Base-by-base conservation (phyloP, 1,140 invertebrate species). In the Drosophila pandora region DNA sequence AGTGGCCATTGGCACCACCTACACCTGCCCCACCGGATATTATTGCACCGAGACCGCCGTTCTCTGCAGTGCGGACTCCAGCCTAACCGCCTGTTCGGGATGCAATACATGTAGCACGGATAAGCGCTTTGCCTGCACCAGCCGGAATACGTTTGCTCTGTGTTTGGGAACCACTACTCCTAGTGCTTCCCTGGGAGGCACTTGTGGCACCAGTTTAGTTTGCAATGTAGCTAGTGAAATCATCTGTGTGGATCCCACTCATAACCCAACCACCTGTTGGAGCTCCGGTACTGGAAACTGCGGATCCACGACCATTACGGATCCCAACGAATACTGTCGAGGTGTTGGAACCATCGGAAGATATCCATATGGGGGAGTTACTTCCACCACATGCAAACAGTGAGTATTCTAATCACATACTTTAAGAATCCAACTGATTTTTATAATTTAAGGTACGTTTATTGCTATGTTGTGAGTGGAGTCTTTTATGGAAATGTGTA, bases 301-400 rank as follows among this genome's bases (percentile, higher is more conserved):
- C 0, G 30, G 4, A 8, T 8, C 13, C 3, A 65, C 71, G 1
- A 13, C 61, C 37, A 58, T 65, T 1, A 61, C 54, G 7, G 10
- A 69, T 22, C 45, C 79, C 43, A 59, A 23, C 13, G 63, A 41
- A 9, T 78, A 60, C 25, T 83, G 79, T 9, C 30, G 43, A 12
- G 2, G n/a, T 0, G 2, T 75, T 0, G n/a, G 5, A 50, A 41
- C 6, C 17, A 0, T 10, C 6, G 79, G 79, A 41, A 50, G 61
- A 22, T 83, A 65, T 79, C 79, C 79, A n/a, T 75, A 79, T 21
- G 79, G 79, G 13, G 25, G 13, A 0, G 2, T 10, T 10, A 22
- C 39, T 3, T n/a, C 43, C 6, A 83, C 59, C 25, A 75, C 70
- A 1, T 83, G 79, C 60, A 61, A 12, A 28, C 75, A 79, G 79